Percentiles rank a stretch among this genome's conserved stretches.
phyloP scores from a whole-genome alignment of 1,140 invertebrate genomes.

The Dinoponera quadriceps region DNA sequence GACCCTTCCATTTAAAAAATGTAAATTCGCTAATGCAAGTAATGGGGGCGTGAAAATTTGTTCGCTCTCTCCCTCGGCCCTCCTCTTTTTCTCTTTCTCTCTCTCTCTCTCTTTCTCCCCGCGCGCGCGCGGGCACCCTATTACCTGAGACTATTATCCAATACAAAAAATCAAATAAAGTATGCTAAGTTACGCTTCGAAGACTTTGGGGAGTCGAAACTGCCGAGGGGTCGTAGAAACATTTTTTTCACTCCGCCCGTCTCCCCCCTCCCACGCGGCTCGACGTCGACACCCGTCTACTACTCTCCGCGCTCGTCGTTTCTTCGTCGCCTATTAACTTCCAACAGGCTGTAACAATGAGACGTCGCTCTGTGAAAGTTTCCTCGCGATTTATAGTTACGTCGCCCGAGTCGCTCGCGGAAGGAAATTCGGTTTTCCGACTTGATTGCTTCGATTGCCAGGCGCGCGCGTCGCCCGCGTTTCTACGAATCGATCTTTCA shows the following conservation, averaged over 20 bases:
- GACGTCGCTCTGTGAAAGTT: slow-evolving; percentile 57
- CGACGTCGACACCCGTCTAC: slow-evolving; percentile 40
- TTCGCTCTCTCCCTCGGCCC: slow-evolving; percentile 61
- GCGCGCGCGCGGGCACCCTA: slow-evolving; percentile 68
- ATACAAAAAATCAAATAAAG: slow-evolving; percentile 86
- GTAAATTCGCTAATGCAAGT: slow-evolving; percentile 86
- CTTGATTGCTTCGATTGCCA: slow-evolving; percentile 15
- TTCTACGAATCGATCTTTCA: neutral
- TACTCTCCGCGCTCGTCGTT: slow-evolving; percentile 47
- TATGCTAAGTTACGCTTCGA: slow-evolving; percentile 84
- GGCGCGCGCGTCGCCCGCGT: neutral
- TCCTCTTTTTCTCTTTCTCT: slow-evolving; percentile 5
- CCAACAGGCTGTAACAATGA: slow-evolving; percentile 74
- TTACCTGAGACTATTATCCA: slow-evolving; percentile 84
- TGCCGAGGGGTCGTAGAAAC: slow-evolving; percentile 72
- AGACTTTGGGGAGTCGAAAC: slow-evolving; percentile 77
- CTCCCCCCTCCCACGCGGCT: slow-evolving; percentile 24
- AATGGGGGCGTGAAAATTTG: slow-evolving; percentile 79
- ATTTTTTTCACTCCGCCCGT: slow-evolving; percentile 71
- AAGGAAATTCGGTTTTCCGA: slow-evolving; percentile 21
- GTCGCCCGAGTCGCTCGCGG: slow-evolving; percentile 16
- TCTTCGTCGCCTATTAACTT: slow-evolving; percentile 76
- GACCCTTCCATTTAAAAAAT: slow-evolving; percentile 85
- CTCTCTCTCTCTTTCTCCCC: slow-evolving; percentile 15
- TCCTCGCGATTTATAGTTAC: slow-evolving; percentile 56